Evolutionary conservation across 2,888 invertebrate species (phyloP), one percentile per base, ranked within the genome.

Genomic region (Hanleya hanleyi): DNA sequence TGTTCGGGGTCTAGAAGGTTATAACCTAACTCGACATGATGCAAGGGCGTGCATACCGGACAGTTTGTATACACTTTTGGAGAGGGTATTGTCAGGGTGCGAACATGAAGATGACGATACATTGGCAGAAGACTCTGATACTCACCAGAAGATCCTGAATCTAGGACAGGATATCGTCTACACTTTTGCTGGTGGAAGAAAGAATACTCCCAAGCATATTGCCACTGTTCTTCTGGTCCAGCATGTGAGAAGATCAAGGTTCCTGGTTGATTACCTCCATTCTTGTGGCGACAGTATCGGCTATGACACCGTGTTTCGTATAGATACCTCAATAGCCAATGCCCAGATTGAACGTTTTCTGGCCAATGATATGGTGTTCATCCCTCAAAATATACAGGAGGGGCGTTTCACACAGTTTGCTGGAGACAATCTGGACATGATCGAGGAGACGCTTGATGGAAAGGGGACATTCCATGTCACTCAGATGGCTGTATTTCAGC

Each of bases 381-480:
- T 66, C 5, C 41, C 67, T 15, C 6, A 29, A 9, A 41, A 66
- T 6, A 29, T 66, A 18, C 12, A 47, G 5, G 12, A 9, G 35
- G 67, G 41, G 6, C 9, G 36, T 6, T 41, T 41, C 26, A 22
- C n/a, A 18, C 67, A 38, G 18, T 66, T 41, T 22, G 15, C 67
- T 6, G 37, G 5, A 6, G 67, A 66, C 38, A 66, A 66, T 35
- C 29, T 66, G n/a, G n/a, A n/a, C n/a, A n/a, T n/a, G n/a, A n/a
- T n/a, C n/a, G n/a, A n/a, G n/a, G n/a, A n/a, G n/a, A 66, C 67
- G 4, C 67, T 41, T 9, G 41, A 66, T 38, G 67, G 67, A 4
- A 66, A 66, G 12, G 67, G 67, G 4, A 49, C 12, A 22, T 38
- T 41, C 38, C 29, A 66, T 26, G 47, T 6, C 12, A 66, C 67